A percentile compares a stretch with the other conserved stretches of the same genome.
Evolutionary conservation across 2,113 vertebrate genomes (phyloP).

Genomic region (Daubentonia madagascariensis): DNA sequence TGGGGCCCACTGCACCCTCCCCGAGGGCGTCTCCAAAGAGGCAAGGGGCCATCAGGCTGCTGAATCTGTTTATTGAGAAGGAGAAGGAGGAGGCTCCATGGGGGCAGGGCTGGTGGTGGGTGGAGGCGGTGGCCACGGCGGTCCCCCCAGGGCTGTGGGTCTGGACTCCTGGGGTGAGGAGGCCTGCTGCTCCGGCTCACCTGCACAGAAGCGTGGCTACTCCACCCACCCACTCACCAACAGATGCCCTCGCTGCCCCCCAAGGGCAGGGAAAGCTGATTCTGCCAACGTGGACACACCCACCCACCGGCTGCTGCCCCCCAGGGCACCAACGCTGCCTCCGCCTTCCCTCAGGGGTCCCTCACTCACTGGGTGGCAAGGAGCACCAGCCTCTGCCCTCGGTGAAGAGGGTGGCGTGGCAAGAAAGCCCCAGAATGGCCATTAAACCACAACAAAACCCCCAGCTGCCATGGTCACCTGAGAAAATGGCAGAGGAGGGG

Average conservation of each 20-base stretch:
- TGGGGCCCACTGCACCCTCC: background rate
- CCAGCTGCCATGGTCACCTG: background rate
- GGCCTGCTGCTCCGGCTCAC: accelerated
- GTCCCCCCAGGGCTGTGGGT: accelerated
- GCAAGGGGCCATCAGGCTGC: background rate
- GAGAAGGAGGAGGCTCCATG: background rate
- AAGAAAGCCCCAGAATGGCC: background rate
- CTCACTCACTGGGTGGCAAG: background rate
- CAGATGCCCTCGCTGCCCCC: accelerated
- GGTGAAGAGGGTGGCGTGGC: accelerated
- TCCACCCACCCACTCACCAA: accelerated
- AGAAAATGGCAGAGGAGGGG: background rate
- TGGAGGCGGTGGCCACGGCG: accelerated
- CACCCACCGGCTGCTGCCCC: background rate
- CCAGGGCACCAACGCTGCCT: background rate
- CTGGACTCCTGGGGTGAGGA: accelerated
- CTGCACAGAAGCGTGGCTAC: background rate
- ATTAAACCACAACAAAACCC: accelerated
- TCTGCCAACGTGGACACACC: background rate
- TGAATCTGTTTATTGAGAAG: conserved; percentile 16
- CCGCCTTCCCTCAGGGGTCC: accelerated
- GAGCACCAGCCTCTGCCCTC: background rate
- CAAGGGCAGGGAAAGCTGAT: background rate
- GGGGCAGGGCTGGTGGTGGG: background rate
- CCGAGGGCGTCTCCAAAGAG: background rate